phyloP scores from a whole-genome alignment of 2,888 invertebrate species.

The Mantis religiosa region DNA sequence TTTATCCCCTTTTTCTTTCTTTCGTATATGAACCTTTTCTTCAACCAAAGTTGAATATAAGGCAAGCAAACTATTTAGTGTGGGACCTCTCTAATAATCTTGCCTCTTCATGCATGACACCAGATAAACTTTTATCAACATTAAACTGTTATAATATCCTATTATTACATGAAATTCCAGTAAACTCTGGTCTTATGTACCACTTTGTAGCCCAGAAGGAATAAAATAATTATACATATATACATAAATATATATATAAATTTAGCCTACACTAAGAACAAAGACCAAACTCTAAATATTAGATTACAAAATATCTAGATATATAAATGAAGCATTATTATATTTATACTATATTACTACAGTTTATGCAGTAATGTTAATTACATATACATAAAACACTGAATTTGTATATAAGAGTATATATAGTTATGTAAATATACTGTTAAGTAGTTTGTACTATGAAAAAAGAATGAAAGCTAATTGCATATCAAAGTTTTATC shows the following conservation, averaged over 20 bases:
- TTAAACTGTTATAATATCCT: background rate
- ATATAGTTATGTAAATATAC: constrained; percentile 32
- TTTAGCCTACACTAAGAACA: background rate
- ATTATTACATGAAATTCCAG: background rate
- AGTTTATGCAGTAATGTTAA: constrained; percentile 20
- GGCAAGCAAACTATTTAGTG: background rate
- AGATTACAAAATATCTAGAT: background rate
- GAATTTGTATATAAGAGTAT: constrained; percentile 29
- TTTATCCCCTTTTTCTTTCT: background rate
- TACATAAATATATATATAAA: background rate
- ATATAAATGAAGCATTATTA: constrained; percentile 24
- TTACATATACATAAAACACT: constrained; percentile 25
- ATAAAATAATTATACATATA: background rate
- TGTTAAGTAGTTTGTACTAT: constrained; percentile 37
- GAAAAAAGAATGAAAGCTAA: constrained; percentile 8
- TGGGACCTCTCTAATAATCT: background rate
- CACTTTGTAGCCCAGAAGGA: background rate
- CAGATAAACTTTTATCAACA: background rate
- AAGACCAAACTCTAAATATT: constrained; percentile 5
- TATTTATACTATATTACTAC: constrained; percentile 31
- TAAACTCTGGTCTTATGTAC: background rate
- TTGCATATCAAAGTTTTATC: constrained; percentile 28
- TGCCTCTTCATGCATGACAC: background rate
- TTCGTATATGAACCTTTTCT: background rate
- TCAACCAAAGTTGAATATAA: background rate